These are phyloP conservation scores for Ursus arctos DNA, from an alignment of 2,113 vertebrate species.

Conservation along the genomic window DNA sequence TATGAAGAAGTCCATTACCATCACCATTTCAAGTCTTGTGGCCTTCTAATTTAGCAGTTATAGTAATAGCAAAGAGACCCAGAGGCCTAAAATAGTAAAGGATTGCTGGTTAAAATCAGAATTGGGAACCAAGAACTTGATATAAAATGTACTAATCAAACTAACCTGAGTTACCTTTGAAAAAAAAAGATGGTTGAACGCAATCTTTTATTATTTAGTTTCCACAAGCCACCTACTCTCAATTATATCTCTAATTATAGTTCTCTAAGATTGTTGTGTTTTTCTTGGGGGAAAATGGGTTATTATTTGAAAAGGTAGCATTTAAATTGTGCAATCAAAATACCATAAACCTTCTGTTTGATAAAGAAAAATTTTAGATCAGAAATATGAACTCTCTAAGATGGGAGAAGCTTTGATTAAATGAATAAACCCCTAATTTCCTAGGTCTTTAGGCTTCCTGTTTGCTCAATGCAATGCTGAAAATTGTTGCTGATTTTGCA, in stretches of 20 bases:
- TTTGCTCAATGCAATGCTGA: background rate
- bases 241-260: background rate
- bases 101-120: slow-evolving; percentile 54
- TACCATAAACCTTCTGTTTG: background rate
- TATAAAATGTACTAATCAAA: background rate
- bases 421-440: background rate
- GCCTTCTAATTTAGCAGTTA: background rate
- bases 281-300: background rate
- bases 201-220: background rate
- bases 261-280: background rate
- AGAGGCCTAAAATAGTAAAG: background rate
- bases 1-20: background rate
- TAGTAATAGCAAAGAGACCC: background rate
- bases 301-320: background rate
- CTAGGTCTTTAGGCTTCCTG: background rate
- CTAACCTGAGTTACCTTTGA: background rate
- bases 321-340: background rate
- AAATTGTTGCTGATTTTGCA: background rate
- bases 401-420: background rate
- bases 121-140: background rate
- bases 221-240: background rate
- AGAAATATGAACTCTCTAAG: background rate
- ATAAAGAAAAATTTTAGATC: background rate
- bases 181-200: slow-evolving; percentile 2
- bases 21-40: background rate